Conservation (phyloP, 1,140 invertebrate genomes). For the Helicoverpa armigera region DNA sequence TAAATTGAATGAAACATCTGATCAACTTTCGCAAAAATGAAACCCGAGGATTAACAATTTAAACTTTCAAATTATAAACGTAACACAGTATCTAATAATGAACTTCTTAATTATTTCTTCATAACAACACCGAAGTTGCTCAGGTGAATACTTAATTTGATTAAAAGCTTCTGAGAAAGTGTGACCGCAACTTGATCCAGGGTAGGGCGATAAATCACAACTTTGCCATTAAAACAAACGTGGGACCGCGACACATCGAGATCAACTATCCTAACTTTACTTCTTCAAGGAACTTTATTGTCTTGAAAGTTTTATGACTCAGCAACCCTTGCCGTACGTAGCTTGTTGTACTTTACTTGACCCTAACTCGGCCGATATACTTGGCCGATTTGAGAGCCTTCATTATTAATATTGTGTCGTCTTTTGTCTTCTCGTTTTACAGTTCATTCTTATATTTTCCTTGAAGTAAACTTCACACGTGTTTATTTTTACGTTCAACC, state of each 20-base stretch:
- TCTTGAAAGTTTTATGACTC: conserved; percentile 74
- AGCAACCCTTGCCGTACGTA: conserved; percentile 59
- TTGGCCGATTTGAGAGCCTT: background rate
- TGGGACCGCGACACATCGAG: conserved; percentile 71
- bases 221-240: conserved; percentile 77
- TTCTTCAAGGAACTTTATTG: conserved; percentile 75
- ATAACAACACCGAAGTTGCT: conserved; percentile 53
- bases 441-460: background rate
- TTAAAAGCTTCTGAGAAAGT: conserved; percentile 67
- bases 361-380: background rate
- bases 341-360: conserved; percentile 34
- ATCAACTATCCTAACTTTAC: conserved; percentile 72
- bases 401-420: background rate
- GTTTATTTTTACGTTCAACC: too few species aligned
- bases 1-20: too few species aligned
- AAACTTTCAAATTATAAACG: background rate
- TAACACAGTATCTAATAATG: background rate
- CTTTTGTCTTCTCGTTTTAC: background rate
- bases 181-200: conserved; percentile 59
- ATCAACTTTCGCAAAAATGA: too few species aligned
- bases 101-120: conserved; percentile 46
- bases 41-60: too few species aligned
- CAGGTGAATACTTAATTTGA: conserved; percentile 65
- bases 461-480: too few species aligned
- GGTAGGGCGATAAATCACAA: conserved; percentile 76